phyloP scores from a whole-genome alignment of 2,113 vertebrate genomes.

The Peromyscus leucopus region DNA sequence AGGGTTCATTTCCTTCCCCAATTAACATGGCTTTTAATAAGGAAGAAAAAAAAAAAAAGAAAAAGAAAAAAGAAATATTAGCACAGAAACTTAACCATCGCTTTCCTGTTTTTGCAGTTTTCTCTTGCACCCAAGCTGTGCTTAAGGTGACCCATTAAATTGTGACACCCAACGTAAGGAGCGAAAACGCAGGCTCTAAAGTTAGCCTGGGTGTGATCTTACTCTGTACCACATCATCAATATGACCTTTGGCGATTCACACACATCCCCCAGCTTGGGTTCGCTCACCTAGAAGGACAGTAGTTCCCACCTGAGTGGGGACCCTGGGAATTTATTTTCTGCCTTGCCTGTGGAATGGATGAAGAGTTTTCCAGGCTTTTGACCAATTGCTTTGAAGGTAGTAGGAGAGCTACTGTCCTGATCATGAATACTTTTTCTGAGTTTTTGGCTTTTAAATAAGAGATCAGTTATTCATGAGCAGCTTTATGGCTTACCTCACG shows the following conservation, averaged over 20 bases:
- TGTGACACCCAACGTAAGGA: neutral
- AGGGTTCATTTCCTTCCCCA: neutral
- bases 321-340: neutral
- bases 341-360: neutral
- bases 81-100: neutral
- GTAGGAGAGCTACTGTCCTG: neutral
- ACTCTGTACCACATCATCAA: neutral
- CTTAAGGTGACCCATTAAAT: neutral
- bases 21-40: neutral
- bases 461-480: neutral
- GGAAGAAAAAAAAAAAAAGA: neutral
- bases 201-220: neutral
- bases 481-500: neutral
- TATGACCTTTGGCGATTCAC: neutral
- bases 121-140: neutral
- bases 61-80: neutral
- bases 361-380: neutral
- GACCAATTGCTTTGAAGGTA: neutral
- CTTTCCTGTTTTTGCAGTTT: rapidly evolving
- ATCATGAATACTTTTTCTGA: neutral
- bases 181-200: neutral
- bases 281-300: neutral
- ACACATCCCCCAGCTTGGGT: neutral
- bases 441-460: slow-evolving; percentile 10
- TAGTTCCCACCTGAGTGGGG: neutral